phyloP scores from a whole-genome alignment of 2,888 invertebrate species.

The Doris montereyensis region DNA sequence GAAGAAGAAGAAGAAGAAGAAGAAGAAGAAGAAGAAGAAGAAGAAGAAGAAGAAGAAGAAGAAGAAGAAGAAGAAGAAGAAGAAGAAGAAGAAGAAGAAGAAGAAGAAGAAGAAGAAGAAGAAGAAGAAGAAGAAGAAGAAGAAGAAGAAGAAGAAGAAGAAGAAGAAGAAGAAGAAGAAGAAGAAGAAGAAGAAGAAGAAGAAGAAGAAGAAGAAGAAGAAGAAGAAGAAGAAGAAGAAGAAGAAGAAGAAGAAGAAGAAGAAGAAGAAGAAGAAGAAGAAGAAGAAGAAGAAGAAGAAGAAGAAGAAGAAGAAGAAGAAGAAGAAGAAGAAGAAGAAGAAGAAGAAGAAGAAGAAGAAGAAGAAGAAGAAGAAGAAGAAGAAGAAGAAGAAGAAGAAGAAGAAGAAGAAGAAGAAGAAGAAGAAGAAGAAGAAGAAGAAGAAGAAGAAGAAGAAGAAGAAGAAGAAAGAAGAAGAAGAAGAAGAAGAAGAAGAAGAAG shows the following conservation, averaged over 20 bases:
- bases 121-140: background rate
- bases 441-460: slow-evolving; percentile 3
- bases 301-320: slow-evolving; percentile 15
- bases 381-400: background rate
- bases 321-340: slow-evolving; percentile 27
- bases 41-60: background rate
- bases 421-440: background rate
- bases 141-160: background rate
- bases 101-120: background rate
- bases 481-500: background rate
- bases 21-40: background rate
- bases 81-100: background rate
- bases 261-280: slow-evolving; percentile 9
- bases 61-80: background rate
- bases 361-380: slow-evolving; percentile 2
- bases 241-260: slow-evolving; percentile 4
- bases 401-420: background rate
- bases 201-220: background rate
- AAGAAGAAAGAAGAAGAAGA: slow-evolving; percentile 1
- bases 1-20: background rate
- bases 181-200: slow-evolving; percentile 13
- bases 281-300: slow-evolving; percentile 22
- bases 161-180: background rate
- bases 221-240: background rate
- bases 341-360: slow-evolving; percentile 23